A percentile compares a stretch with the other conserved stretches of the same genome.
phyloP scores from a whole-genome alignment of 1,140 invertebrate genomes.

The Brachionus manjavacas region DNA sequence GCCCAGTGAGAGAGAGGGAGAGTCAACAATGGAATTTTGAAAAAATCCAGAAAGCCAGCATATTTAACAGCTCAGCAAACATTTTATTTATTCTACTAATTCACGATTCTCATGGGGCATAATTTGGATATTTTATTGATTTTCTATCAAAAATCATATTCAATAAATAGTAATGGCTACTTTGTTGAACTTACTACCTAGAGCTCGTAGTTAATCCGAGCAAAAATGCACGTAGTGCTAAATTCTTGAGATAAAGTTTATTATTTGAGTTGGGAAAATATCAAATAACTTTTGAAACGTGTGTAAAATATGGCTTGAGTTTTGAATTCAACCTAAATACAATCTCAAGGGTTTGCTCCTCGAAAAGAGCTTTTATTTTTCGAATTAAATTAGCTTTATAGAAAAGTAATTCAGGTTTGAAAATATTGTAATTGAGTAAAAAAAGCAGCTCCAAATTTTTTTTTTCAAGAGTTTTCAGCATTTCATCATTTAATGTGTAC shows the following conservation, averaged over 20 bases:
- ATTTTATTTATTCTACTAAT: background rate
- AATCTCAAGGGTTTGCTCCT: background rate
- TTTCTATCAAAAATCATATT: background rate
- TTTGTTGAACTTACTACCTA: background rate
- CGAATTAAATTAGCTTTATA: background rate
- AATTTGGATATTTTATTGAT: background rate
- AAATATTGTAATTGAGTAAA: background rate
- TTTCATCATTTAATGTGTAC: background rate
- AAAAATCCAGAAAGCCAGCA: background rate
- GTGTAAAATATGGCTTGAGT: constrained; percentile 17
- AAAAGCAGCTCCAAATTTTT: background rate
- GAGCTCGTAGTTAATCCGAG: background rate
- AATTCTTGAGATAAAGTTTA: background rate
- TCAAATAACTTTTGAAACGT: constrained; percentile 10
- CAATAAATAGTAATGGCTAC: background rate
- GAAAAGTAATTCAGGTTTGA: background rate
- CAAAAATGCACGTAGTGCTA: background rate
- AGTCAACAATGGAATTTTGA: background rate
- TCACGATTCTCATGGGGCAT: background rate
- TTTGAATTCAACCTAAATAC: constrained; percentile 27
- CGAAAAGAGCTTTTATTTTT: background rate
- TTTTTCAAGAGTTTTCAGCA: background rate
- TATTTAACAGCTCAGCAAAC: background rate
- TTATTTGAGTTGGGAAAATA: background rate
- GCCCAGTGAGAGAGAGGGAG: background rate